A percentile compares a stretch with the other conserved stretches of the same genome.
Evolutionary conservation across 2,888 invertebrate species (phyloP).

Genomic region (Campaea margaritaria): DNA sequence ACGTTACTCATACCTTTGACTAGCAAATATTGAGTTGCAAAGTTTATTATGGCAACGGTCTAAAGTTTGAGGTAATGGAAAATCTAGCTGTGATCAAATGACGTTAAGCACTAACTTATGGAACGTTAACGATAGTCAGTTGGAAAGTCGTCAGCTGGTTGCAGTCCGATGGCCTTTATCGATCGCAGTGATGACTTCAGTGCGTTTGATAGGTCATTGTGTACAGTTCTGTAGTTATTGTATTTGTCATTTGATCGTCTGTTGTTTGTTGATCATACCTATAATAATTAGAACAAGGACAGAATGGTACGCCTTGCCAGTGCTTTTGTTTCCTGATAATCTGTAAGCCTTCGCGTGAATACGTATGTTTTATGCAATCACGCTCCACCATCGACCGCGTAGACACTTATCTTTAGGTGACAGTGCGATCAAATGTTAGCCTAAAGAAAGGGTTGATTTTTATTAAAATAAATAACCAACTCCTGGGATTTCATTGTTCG

Average conservation of each 20-base stretch:
- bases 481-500: not conserved
- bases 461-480: not conserved
- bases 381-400: no score
- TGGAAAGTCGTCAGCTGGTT: conserved; percentile 18
- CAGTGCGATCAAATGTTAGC: no score
- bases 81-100: conserved; percentile 8
- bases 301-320: no score
- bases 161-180: conserved; percentile 20
- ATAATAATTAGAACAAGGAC: no score
- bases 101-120: conserved; percentile 8
- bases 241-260: not conserved
- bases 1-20: not conserved
- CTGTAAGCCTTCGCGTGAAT: no score
- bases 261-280: not conserved
- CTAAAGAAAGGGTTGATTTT: no score
- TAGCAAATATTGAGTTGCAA: not conserved
- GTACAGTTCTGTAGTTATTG: not conserved
- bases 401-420: no score
- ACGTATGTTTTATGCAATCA: no score
- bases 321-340: no score
- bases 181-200: not conserved
- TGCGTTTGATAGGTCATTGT: no score
- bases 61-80: not conserved
- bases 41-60: not conserved
- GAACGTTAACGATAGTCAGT: conserved; percentile 11